A percentile compares a stretch with the other conserved stretches of the same genome.
phyloP scores from a whole-genome alignment of 2,888 invertebrate species.

The Anthoptus insignis region DNA sequence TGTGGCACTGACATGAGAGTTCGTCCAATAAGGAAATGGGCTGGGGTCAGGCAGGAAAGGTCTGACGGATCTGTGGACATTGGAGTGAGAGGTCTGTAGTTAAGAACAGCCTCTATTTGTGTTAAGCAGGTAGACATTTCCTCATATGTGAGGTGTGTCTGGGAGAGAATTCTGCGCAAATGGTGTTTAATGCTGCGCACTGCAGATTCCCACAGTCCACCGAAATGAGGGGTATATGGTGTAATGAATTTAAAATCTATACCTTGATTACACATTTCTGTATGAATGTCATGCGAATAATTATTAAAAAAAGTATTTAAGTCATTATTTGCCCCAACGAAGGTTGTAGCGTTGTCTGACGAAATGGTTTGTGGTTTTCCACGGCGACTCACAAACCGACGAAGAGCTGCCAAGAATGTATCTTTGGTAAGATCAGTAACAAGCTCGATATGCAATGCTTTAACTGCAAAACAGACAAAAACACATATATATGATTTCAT shows the following conservation, averaged over 20 bases:
- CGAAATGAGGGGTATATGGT: too few species aligned
- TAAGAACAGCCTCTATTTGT: slow-evolving; percentile 36
- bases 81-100: slow-evolving; percentile 23
- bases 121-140: slow-evolving; percentile 35
- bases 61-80: slow-evolving; percentile 26
- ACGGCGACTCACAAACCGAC: slow-evolving; percentile 41
- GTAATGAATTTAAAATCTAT: slow-evolving; percentile 13
- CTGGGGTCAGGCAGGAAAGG: slow-evolving; percentile 35
- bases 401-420: slow-evolving; percentile 38
- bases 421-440: slow-evolving; percentile 44
- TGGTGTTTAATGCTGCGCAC: slow-evolving; percentile 24
- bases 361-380: slow-evolving; percentile 38
- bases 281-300: slow-evolving; percentile 1
- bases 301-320: slow-evolving; percentile 19
- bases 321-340: slow-evolving; percentile 41
- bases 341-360: slow-evolving; percentile 45
- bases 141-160: slow-evolving; percentile 39
- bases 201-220: too few species aligned
- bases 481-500: slow-evolving; percentile 47
- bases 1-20: slow-evolving; percentile 38
- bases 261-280: slow-evolving; percentile 8
- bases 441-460: slow-evolving; percentile 48
- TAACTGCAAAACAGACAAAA: slow-evolving; percentile 48
- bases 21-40: slow-evolving; percentile 43
- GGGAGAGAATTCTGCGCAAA: slow-evolving; percentile 15